Evolutionary conservation across 2,888 invertebrate genomes (phyloP), one percentile per base, ranked within the genome.

Genomic region (Minunthozetes semirufus): DNA sequence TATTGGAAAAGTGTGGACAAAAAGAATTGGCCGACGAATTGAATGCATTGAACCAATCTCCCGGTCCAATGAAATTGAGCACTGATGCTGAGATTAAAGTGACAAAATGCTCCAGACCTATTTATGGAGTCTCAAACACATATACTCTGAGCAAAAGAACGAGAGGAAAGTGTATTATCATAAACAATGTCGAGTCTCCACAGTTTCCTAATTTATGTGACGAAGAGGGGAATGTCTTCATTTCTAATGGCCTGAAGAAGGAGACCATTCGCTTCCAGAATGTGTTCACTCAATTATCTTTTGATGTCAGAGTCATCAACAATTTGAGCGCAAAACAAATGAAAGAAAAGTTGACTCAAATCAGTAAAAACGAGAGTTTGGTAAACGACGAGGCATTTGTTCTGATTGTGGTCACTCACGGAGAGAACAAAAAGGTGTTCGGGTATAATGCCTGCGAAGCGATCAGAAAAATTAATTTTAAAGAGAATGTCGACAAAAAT

Each of bases 121-220:
- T 42, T 42, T 13, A 9, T 6, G 42, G 42, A 1, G 19, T 4
- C 9, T 19, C 19, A 2, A 50, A 50, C 19, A 50, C 50, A 5
- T 19, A n/a, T 19, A 50, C 50, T 6, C 19, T n/a, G 2, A 6
- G 11, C n/a, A 19, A 19, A 4, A 5, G 9, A n/a, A n/a, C 63
- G 6, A 5, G 63, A 15, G 63, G 63, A 66, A 66, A 66, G 63
- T 66, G 63, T 38, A 19, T 66, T 19, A 53, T 53, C 6, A 53
- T 53, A 9, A 53, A 53, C 11, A 53, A 53, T 53, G 53, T 22
- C 1, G 25, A 22, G 19, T 5, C 6, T 6, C 1, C 25, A 9
- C 42, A 42, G 11, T 1, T 8, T 4, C 42, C 42, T 9, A 6
- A 6, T 9, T 42, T 9, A 1, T 42, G 1, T 42, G 42, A 42